These are phyloP conservation scores for Phoeniculus purpureus DNA, from an alignment of 2,797 vertebrate species.

Conservation along the genomic window DNA sequence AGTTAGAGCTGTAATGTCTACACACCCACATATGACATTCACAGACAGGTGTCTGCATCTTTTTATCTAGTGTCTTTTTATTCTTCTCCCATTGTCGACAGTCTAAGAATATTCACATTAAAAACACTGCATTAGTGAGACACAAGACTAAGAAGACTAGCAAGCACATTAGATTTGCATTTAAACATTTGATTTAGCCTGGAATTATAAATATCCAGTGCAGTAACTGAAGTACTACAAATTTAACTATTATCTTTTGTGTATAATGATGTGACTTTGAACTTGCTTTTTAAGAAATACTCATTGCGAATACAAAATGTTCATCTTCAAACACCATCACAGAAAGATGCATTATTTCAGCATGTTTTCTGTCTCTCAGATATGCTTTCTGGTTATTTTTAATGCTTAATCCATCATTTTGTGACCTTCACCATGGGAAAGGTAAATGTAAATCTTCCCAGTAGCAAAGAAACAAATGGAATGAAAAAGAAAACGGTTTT, in stretches of 20 bases:
- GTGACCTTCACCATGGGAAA: slow-evolving; percentile 66
- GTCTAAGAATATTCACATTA: neutral
- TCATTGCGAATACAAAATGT: slow-evolving; percentile 4
- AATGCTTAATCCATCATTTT: slow-evolving; percentile 62
- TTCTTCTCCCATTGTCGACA: rapidly evolving
- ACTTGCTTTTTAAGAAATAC: slow-evolving; percentile 46
- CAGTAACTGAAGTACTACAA: neutral
- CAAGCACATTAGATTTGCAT: neutral
- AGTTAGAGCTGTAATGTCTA: neutral
- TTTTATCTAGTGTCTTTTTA: neutral
- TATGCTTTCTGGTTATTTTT: slow-evolving; percentile 46
- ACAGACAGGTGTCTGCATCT: too few species aligned
- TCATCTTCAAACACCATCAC: slow-evolving; percentile 7
- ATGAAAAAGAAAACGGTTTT: slow-evolving; percentile 54
- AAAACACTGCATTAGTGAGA: neutral
- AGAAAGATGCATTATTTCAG: slow-evolving; percentile 28
- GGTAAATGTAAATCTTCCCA: slow-evolving; percentile 70
- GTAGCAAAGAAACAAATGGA: slow-evolving; percentile 52
- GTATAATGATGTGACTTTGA: slow-evolving; percentile 11
- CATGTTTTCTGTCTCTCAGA: slow-evolving; percentile 29
- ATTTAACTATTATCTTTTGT: slow-evolving; percentile 9
- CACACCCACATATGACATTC: rapidly evolving
- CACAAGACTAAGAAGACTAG: neutral
- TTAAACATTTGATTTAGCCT: neutral
- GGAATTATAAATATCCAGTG: neutral